Conservation (phyloP, 2,113 vertebrate species). For the Peucedramus taeniatus region DNA sequence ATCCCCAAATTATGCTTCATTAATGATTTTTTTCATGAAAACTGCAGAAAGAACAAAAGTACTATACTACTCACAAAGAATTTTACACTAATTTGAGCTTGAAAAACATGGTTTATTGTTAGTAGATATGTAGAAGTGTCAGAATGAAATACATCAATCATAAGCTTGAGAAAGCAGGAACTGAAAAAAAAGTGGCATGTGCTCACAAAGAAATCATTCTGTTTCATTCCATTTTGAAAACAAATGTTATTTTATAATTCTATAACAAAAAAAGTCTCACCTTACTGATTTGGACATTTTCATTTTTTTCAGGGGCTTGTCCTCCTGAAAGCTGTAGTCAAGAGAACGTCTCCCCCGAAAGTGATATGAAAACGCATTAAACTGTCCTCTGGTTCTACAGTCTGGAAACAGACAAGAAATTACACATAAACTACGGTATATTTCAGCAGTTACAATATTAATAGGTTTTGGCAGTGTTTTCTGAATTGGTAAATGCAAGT, state of each 20-base stretch:
- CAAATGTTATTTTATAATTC: background rate
- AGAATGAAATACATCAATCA: background rate
- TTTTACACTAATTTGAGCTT: background rate
- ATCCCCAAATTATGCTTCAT: background rate
- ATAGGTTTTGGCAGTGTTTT: background rate
- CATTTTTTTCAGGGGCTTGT: slow-evolving; percentile 45
- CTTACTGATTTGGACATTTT: slow-evolving; percentile 32
- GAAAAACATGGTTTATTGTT: background rate
- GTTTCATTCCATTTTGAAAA: background rate
- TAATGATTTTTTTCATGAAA: background rate
- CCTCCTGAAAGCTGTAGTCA: slow-evolving; percentile 87
- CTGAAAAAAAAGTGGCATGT: background rate
- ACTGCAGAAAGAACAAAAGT: background rate
- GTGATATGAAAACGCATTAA: slow-evolving; percentile 91
- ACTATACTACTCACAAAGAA: background rate
- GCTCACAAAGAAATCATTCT: background rate
- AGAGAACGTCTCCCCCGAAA: slow-evolving; percentile 90
- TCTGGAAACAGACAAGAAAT: slow-evolving; percentile 71
- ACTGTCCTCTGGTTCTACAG: slow-evolving; percentile 94
- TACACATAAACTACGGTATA: background rate
- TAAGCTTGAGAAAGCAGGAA: background rate
- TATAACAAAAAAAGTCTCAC: background rate
- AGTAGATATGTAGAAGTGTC: background rate
- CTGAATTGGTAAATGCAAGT: background rate
- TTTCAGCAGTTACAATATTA: background rate